Percentiles rank a stretch among this genome's conserved stretches.
phyloP scores from a whole-genome alignment of 35 echinoderm and acorn worm species.

The Holothuria glaberrima region DNA sequence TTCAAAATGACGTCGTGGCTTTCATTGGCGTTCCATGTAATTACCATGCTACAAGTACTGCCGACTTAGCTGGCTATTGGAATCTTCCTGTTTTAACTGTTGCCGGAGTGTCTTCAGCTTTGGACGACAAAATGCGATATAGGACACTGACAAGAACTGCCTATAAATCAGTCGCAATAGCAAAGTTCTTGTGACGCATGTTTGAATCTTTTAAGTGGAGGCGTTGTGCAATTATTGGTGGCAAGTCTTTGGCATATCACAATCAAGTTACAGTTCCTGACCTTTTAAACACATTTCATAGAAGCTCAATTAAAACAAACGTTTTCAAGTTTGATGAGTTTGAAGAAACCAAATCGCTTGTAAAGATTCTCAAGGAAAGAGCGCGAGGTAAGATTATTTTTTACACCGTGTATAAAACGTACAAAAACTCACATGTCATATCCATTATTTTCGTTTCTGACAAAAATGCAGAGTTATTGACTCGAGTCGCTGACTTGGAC shows the following conservation, averaged over 20 bases:
- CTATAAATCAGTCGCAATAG: background rate
- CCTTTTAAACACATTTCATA: background rate
- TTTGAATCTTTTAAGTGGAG: background rate
- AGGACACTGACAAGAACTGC: background rate
- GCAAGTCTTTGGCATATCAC: background rate
- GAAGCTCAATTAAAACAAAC: too few relatives aligned
- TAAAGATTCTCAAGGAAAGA: too few relatives aligned
- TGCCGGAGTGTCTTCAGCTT: background rate
- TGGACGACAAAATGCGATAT: conserved; percentile 9
- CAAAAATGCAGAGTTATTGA: too few relatives aligned
- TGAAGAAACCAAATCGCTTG: too few relatives aligned
- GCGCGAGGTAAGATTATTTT: too few relatives aligned
- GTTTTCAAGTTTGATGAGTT: too few relatives aligned
- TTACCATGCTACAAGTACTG: background rate
- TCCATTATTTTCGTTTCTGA: too few relatives aligned
- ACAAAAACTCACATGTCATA: too few relatives aligned
- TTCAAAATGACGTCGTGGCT: background rate
- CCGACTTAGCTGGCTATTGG: background rate
- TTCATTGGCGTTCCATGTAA: background rate
- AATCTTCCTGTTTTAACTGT: conserved; percentile 2
- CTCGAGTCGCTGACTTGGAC: too few relatives aligned
- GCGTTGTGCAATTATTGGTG: background rate
- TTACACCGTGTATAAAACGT: too few relatives aligned
- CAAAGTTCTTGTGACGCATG: background rate
- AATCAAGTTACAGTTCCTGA: background rate